Evolutionary conservation across 2,888 invertebrate genomes (phyloP).

Genomic region (Parnassius smintheus): DNA sequence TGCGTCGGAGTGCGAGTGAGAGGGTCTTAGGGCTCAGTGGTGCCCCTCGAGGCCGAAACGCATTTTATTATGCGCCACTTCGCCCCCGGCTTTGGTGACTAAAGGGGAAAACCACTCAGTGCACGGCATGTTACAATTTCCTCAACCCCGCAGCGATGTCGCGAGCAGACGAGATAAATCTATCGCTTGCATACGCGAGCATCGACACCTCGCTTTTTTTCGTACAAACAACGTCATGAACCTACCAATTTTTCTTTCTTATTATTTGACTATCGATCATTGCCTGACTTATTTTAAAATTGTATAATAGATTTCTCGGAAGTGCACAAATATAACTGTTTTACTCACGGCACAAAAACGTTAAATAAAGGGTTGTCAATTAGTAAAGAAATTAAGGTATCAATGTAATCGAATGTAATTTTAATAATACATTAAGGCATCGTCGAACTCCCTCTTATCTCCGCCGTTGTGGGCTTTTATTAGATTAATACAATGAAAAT

Average conservation of each 20-base stretch:
- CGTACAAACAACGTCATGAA: neutral
- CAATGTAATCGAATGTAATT: slow-evolving; percentile 55
- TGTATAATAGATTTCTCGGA: too few species aligned
- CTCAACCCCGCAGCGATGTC: slow-evolving; percentile 40
- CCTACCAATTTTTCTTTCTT: neutral
- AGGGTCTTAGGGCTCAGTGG: slow-evolving; percentile 34
- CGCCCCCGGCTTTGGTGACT: slow-evolving; percentile 52
- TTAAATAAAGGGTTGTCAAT: slow-evolving; percentile 28
- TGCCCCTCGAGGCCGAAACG: slow-evolving; percentile 50
- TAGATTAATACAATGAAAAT: slow-evolving; percentile 81
- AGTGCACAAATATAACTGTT: too few species aligned
- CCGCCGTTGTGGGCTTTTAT: slow-evolving; percentile 74
- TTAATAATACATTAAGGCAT: slow-evolving; percentile 61
- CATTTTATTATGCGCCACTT: slow-evolving; percentile 62
- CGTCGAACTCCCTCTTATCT: slow-evolving; percentile 69
- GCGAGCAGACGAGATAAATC: slow-evolving; percentile 43
- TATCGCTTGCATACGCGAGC: slow-evolving; percentile 13
- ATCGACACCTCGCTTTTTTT: neutral
- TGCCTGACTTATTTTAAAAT: too few species aligned
- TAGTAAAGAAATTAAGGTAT: slow-evolving; percentile 53
- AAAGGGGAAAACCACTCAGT: slow-evolving; percentile 66
- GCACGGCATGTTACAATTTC: slow-evolving; percentile 41
- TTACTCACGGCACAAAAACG: neutral
- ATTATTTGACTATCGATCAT: too few species aligned
- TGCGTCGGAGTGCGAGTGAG: slow-evolving; percentile 32